Percentiles rank a stretch among this genome's conserved stretches.
phyloP scores from a whole-genome alignment of 1,140 invertebrate genomes.

The Argopecten irradians region DNA sequence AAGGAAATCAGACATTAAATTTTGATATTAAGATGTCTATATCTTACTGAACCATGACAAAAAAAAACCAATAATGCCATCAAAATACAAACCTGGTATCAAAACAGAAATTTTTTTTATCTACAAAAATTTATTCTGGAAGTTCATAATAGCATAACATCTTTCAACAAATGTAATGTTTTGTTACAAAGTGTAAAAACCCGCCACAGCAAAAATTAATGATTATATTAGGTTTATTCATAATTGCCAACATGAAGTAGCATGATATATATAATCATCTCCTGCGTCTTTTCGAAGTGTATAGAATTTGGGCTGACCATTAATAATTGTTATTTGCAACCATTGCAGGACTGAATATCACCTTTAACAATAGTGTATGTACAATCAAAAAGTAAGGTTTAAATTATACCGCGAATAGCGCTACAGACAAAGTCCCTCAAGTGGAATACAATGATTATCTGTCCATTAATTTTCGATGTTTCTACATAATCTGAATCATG shows the following conservation, averaged over 20 bases:
- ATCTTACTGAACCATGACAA: neutral
- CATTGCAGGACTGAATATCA: no score
- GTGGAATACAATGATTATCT: no score
- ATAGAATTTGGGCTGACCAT: neutral
- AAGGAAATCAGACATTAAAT: neutral
- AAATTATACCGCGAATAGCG: no score
- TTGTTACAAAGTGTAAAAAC: neutral
- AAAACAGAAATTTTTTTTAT: neutral
- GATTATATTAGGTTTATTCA: neutral
- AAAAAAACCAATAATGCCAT: neutral
- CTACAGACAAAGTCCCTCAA: neutral
- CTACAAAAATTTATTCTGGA: neutral
- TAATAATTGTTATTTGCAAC: neutral
- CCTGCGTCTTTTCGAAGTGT: neutral
- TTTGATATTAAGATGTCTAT: neutral
- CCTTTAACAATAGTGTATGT: no score
- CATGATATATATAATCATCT: no score
- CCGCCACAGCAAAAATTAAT: no score
- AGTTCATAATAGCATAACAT: neutral
- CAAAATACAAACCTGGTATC: neutral
- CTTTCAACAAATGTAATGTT: neutral
- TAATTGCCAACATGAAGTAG: neutral
- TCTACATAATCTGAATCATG: no score
- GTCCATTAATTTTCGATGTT: no score
- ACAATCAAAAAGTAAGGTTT: no score